A percentile compares a stretch with the other conserved stretches of the same genome.
Conservation (phyloP, 1,140 invertebrate species). For the Phortica variegata region DNA sequence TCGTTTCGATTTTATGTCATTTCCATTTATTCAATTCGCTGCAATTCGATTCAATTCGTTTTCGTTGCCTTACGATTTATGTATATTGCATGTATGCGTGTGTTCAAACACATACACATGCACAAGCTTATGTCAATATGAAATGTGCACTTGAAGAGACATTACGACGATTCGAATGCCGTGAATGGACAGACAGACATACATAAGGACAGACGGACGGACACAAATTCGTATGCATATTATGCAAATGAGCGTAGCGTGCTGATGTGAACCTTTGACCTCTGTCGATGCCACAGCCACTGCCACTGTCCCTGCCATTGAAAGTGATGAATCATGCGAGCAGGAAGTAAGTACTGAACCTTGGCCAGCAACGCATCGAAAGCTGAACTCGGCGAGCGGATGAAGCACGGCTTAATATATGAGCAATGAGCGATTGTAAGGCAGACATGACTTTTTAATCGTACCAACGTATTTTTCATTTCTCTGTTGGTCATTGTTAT, state of each 20-base stretch:
- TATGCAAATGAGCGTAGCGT: slow-evolving; percentile 41
- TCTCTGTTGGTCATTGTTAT: no score
- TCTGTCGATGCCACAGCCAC: neutral
- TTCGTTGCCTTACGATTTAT: slow-evolving; percentile 30
- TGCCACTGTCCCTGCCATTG: no score
- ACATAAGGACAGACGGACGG: slow-evolving; percentile 1
- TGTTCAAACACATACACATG: no score
- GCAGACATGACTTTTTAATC: no score
- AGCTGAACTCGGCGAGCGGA: no score
- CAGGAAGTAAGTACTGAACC: no score
- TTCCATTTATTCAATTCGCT: slow-evolving; percentile 28
- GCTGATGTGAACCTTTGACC: neutral
- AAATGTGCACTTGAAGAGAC: slow-evolving; percentile 15
- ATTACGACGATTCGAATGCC: slow-evolving; percentile 14
- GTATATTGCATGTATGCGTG: slow-evolving; percentile 18
- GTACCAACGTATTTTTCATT: no score
- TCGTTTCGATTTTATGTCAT: slow-evolving; percentile 14
- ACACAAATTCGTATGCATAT: slow-evolving; percentile 35
- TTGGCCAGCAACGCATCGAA: no score
- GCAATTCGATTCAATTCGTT: slow-evolving; percentile 3
- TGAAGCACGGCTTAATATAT: no score
- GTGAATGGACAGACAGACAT: no score
- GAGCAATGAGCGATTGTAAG: no score
- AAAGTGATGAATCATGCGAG: no score
- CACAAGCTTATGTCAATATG: neutral